These are phyloP conservation scores for Exephanes ischioxanthus DNA, from an alignment of 2,888 invertebrate species.

Conservation along the genomic window DNA sequence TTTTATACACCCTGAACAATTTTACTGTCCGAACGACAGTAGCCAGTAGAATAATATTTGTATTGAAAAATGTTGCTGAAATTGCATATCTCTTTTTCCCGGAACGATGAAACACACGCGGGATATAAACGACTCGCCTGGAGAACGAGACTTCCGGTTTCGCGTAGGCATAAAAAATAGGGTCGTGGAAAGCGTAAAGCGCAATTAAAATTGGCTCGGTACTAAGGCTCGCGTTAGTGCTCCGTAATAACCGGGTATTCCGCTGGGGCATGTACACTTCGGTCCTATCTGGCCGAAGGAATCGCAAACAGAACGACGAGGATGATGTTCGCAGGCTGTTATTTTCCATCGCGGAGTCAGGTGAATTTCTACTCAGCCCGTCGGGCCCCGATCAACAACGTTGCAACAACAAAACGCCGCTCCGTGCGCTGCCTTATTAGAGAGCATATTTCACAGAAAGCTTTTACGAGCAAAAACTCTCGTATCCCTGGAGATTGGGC, in stretches of 20 bases:
- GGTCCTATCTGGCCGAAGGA: conserved; percentile 37
- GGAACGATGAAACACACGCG: neutral
- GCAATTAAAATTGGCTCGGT: conserved; percentile 77
- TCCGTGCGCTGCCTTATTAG: conserved; percentile 71
- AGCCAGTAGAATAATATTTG: neutral
- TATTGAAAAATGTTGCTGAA: neutral
- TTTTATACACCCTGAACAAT: neutral
- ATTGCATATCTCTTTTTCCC: neutral
- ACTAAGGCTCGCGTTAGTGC: conserved; percentile 58
- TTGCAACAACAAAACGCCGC: conserved; percentile 55
- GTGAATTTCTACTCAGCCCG: conserved; percentile 32
- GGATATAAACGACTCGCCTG: neutral
- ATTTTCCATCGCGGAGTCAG: conserved; percentile 43
- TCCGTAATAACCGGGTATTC: conserved; percentile 67
- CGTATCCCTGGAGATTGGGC: conserved; percentile 4
- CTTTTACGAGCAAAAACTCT: conserved; percentile 80
- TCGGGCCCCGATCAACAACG: conserved; percentile 45
- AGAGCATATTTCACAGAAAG: conserved; percentile 78
- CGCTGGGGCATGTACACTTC: conserved; percentile 57
- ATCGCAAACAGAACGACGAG: conserved; percentile 31
- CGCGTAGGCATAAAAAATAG: conserved; percentile 16
- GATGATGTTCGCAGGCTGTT: conserved; percentile 50
- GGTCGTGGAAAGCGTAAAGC: conserved; percentile 49
- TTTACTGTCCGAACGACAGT: neutral
- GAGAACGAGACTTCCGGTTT: conserved; percentile 6